Percentiles rank a stretch among this genome's conserved stretches.
Evolutionary conservation across 2,888 invertebrate genomes (phyloP).

Genomic region (Dysmachus trigonus): DNA sequence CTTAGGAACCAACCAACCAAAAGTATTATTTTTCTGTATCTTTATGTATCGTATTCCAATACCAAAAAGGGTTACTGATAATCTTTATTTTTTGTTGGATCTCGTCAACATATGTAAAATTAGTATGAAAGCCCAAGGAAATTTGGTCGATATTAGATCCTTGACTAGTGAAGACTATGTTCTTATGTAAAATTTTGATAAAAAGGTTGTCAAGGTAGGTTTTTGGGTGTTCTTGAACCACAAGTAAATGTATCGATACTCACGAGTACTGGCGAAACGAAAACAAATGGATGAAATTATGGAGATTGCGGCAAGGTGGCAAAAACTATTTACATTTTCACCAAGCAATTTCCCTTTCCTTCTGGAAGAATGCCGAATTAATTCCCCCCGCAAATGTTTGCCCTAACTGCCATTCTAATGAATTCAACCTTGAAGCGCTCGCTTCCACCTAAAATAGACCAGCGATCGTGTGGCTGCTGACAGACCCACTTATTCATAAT

Average conservation of each 20-base stretch:
- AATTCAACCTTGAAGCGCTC: not conserved
- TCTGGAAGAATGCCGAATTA: not conserved
- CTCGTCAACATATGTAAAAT: too few relatives aligned
- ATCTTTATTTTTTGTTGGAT: too few relatives aligned
- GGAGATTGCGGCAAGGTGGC: not conserved
- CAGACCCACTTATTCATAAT: not conserved
- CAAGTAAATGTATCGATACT: not conserved
- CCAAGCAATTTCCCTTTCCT: not conserved
- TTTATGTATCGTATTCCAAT: too few relatives aligned
- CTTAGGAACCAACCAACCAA: too few relatives aligned
- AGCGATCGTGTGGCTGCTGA: not conserved
- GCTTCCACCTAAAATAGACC: slow-evolving; percentile 7
- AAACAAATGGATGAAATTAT: not conserved
- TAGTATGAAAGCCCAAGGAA: too few relatives aligned
- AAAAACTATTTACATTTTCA: not conserved
- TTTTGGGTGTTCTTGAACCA: too few relatives aligned
- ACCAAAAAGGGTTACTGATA: too few relatives aligned
- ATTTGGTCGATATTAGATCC: too few relatives aligned
- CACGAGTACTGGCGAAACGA: not conserved
- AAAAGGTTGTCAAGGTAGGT: too few relatives aligned
- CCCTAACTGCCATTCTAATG: not conserved
- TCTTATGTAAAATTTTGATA: too few relatives aligned
- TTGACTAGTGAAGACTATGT: too few relatives aligned
- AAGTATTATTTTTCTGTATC: too few relatives aligned
- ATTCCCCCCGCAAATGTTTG: not conserved